A percentile compares a stretch with the other conserved stretches of the same genome.
Conservation (phyloP, 2,113 vertebrate species). For the Junco hyemalis region DNA sequence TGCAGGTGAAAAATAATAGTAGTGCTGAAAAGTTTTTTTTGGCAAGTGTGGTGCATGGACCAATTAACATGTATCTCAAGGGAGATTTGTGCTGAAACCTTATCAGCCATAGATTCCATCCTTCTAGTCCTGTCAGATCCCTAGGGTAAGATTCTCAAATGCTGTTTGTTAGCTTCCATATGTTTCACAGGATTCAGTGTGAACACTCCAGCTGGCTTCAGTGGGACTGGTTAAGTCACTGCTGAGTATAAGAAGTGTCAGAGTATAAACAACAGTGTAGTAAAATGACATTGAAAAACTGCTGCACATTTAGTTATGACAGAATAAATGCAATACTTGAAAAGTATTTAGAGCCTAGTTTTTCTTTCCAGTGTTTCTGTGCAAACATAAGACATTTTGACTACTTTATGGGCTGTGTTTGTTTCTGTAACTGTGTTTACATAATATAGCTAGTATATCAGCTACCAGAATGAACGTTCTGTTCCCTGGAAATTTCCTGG, state of each 20-base stretch:
- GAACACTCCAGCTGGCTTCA: background rate
- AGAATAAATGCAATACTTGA: background rate
- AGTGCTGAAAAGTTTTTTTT: background rate
- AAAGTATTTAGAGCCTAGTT: background rate
- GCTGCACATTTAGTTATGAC: background rate
- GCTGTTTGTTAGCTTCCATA: background rate
- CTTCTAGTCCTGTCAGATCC: background rate
- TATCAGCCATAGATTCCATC: background rate
- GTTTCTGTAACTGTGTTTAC: background rate
- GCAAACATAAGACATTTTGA: background rate
- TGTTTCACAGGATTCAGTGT: background rate
- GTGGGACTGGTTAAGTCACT: background rate
- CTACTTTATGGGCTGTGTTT: background rate
- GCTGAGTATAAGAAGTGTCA: background rate
- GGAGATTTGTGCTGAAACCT: background rate
- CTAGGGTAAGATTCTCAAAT: background rate
- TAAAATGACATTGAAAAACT: background rate
- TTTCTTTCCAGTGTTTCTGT: background rate
- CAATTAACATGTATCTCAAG: background rate
- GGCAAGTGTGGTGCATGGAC: background rate
- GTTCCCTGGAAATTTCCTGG: background rate
- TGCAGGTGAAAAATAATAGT: background rate
- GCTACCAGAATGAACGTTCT: background rate
- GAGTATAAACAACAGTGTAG: background rate
- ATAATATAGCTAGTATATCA: background rate